Evolutionary conservation across 23 tunicate species (phyloP), one percentile per base, ranked within the genome.

Genomic region (Aplidium turbinatum): DNA sequence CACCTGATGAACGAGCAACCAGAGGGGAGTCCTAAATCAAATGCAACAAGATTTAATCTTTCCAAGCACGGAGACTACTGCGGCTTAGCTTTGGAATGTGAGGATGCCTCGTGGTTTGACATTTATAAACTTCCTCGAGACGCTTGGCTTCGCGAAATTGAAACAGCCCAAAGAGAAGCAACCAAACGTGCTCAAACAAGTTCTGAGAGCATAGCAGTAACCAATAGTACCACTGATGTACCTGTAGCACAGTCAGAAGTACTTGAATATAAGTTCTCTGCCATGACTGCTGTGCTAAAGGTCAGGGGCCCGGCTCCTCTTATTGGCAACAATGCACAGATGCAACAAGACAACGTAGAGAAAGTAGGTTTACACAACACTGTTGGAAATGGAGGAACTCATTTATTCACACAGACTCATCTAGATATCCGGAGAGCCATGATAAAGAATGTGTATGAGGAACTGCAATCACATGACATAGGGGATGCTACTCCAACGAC

Each of bases 71-170:
- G 86, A 16, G 79, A 79, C 4, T 84, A 34, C 69, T 84, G 86
- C 68, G 92, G 86, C 33, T 1, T 91, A 1, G 79, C 82, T 18
- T 70, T 91, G 19, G 82, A 79, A 26, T 64, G 70, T 22, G 78
- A 84, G 9, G 78, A 73, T 11, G 35, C 20, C 1, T 48, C 68
- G 3, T 84, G 90, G 90, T 19, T 84, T 16, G 91, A 84, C 29
- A 39, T 91, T 38, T 84, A 84, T 40, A 84, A 84, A 79, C 27
- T 91, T 9, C 97, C 97, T 26, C 63, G 78, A 4, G 97, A 91
- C 53, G 79, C 25, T 31, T 91, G 97, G 97, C 24, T 74, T 2
- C 62, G 63, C 33, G 97, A 91, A 68, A 73, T 91, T n/a, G 97
- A 84, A n/a, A 47, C 35, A 52, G 87, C 87, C 0, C 75, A 70